A percentile compares a stretch with the other conserved stretches of the same genome.
phyloP scores from a whole-genome alignment of 30 jellyfish, hydroid and myxozoan species.

The Cassiopea andromeda region DNA sequence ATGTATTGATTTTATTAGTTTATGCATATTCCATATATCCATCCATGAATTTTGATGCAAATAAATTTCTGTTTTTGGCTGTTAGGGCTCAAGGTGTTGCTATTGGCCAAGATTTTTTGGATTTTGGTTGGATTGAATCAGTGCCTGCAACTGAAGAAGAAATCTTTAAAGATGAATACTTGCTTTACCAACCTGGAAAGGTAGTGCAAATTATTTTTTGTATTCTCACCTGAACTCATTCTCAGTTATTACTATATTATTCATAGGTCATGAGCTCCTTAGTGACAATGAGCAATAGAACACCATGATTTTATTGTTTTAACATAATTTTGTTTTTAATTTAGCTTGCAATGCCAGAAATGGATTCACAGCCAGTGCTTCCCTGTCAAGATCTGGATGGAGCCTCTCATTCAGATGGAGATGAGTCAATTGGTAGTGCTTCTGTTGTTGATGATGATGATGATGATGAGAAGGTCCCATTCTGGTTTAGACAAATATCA shows the following conservation, averaged over 20 bases:
- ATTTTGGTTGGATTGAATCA: constrained; percentile 93
- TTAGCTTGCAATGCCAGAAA: constrained; percentile 72
- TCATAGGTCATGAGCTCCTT: no score
- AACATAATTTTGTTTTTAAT: neutral
- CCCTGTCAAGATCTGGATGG: constrained; percentile 22
- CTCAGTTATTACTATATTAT: no score
- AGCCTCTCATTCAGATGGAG: constrained; percentile 4
- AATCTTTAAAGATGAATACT: constrained; percentile 89
- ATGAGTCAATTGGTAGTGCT: constrained; percentile 12
- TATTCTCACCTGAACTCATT: neutral
- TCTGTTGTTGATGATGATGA: constrained; percentile 76
- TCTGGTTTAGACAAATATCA: constrained; percentile 75
- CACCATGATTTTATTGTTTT: neutral
- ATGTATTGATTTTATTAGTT: neutral
- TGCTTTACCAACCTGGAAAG: constrained; percentile 98
- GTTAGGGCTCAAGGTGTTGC: constrained; percentile 86
- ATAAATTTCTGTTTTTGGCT: neutral
- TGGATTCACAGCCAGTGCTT: constrained; percentile 53
- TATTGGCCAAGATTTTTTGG: constrained; percentile 86
- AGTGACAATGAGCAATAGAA: neutral
- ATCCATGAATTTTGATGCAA: neutral
- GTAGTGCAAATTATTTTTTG: constrained; percentile 26
- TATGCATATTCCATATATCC: neutral
- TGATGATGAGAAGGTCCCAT: constrained; percentile 79
- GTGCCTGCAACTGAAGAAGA: constrained; percentile 85